phyloP scores from a whole-genome alignment of 2,888 invertebrate genomes.

The Synanthedon formicaeformis region DNA sequence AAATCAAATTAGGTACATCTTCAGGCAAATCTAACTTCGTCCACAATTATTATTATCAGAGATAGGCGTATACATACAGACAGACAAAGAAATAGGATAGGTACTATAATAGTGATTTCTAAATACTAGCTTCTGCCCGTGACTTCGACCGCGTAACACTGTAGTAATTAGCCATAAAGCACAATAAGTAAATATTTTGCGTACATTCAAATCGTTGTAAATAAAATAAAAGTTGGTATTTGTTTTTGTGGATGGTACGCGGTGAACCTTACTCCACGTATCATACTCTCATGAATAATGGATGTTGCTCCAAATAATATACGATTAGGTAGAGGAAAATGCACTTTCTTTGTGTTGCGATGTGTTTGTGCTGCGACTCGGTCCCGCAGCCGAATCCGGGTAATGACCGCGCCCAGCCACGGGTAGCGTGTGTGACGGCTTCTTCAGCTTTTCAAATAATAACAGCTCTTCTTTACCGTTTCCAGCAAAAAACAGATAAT shows the following conservation, averaged over 20 bases:
- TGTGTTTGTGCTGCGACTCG: constrained; percentile 15
- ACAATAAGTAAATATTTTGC: too few relatives aligned
- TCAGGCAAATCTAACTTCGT: too few relatives aligned
- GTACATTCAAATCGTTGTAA: too few relatives aligned
- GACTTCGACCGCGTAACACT: too few relatives aligned
- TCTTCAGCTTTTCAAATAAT: constrained; percentile 2
- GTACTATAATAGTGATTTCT: too few relatives aligned
- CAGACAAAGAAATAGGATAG: too few relatives aligned
- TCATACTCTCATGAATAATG: constrained; percentile 64
- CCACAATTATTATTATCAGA: too few relatives aligned
- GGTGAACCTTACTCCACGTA: constrained; percentile 55
- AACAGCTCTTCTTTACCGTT: background rate
- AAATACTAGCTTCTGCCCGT: too few relatives aligned
- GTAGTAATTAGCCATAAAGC: too few relatives aligned
- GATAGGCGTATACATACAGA: too few relatives aligned
- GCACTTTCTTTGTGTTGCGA: constrained; percentile 60
- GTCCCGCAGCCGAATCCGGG: constrained; percentile 26
- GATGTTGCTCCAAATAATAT: constrained; percentile 61
- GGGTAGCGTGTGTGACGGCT: constrained; percentile 8
- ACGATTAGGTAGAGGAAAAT: constrained; percentile 56
- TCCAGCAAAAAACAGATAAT: background rate
- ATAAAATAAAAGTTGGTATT: too few relatives aligned
- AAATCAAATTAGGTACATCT: too few relatives aligned
- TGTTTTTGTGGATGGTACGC: constrained; percentile 29
- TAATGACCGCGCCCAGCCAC: constrained; percentile 24